Evolutionary conservation across 2,113 vertebrate genomes (phyloP), one percentile per base, ranked within the genome.

Genomic region (Clarias macrocephalus): DNA sequence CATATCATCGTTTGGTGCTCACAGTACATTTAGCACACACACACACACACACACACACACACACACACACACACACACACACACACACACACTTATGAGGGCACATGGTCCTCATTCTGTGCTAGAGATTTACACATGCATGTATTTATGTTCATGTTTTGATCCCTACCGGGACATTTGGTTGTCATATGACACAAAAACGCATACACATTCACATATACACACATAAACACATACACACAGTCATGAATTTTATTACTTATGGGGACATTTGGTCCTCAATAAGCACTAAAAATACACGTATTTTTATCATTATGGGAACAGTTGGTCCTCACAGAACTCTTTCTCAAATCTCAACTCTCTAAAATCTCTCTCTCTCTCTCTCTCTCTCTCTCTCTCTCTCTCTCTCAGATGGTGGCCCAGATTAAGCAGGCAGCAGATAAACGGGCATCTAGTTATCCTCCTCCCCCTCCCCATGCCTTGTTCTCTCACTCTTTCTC

Each of bases 361-460:
- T 37, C 33, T 37, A 37, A 37, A 37, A 37, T 37, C 33, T 37
- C 33, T 42, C 42, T 42, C 42, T 42, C 42, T 42, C 42, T 42
- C 42, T 42, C 42, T 42, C 42, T 42, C 42, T 42, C 42, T 42
- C 42, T 42, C 42, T 42, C 42, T 42, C 42, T 42, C 48, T 8
- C 48, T 48, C 6, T 48, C 93, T 95, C 97, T 97, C 96, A 95
- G 97, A 98, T 97, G 96, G 97, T 99, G 97, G 97, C 96, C 96
- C 96, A 98, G 97, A 98, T 99, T 99, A 99, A 95, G 96, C 90
- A 91, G 96, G 96, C 97, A 97, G 96, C 96, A 97, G 96, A 97
- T 90, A 98, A 95, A 97, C 98, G 96, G 97, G 97, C 96, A 97
- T 98, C 97, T 97, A 94, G 91, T 94, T 94, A 96, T 92, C 94